phyloP scores from a whole-genome alignment of 1,140 invertebrate genomes.

The Hycleus cichorii region DNA sequence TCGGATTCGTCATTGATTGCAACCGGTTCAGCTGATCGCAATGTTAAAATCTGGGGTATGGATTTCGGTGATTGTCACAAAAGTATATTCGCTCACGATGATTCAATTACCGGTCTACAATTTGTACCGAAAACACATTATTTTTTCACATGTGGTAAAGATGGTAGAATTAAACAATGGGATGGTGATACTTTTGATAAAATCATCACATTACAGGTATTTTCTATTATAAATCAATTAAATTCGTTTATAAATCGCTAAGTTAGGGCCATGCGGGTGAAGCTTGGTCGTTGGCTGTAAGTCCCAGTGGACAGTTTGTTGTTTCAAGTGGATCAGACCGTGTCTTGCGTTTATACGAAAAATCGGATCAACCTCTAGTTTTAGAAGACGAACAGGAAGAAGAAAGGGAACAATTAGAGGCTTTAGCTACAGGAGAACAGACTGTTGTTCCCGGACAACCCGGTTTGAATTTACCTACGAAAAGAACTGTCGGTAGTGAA shows the following conservation, averaged over 20 bases:
- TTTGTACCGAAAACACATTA: constrained; percentile 90
- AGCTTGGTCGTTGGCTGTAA: constrained; percentile 67
- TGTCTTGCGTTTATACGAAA: constrained; percentile 79
- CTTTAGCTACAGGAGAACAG: constrained; percentile 62
- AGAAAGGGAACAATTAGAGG: constrained; percentile 68
- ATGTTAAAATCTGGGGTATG: constrained; percentile 96
- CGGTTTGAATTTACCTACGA: constrained; percentile 73
- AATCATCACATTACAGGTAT: constrained; percentile 81
- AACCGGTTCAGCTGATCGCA: constrained; percentile 92
- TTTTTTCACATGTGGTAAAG: constrained; percentile 89
- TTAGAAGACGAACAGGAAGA: constrained; percentile 87
- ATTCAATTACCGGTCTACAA: constrained; percentile 80
- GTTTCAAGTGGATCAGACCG: constrained; percentile 83
- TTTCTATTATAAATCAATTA: neutral
- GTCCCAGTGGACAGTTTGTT: constrained; percentile 72
- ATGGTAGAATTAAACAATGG: constrained; percentile 94
- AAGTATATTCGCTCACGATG: constrained; percentile 87
- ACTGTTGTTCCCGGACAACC: constrained; percentile 58
- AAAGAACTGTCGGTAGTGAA: constrained; percentile 86
- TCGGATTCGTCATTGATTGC: constrained; percentile 83
- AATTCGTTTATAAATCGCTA: too few species aligned
- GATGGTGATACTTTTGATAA: constrained; percentile 91
- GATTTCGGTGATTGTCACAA: constrained; percentile 96
- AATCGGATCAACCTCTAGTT: constrained; percentile 82
- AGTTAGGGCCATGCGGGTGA: constrained; percentile 69